These are phyloP conservation scores for Eumerus sabulonum DNA, from an alignment of 2,888 invertebrate genomes.

Conservation along the genomic window DNA sequence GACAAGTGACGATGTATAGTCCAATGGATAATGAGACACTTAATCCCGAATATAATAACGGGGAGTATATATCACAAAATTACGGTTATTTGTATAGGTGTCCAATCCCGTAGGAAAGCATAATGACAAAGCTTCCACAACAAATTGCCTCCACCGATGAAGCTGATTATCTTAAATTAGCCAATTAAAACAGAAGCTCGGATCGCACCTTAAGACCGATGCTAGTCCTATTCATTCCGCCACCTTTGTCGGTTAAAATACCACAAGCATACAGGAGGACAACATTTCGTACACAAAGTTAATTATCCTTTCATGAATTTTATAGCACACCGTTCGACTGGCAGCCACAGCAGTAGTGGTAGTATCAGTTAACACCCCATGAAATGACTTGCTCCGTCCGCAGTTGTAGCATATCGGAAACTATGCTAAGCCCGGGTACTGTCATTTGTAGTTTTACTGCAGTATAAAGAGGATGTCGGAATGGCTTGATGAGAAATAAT, in stretches of 20 bases:
- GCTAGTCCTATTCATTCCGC: neutral
- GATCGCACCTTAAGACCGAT: constrained; percentile 36
- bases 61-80: constrained; percentile 11
- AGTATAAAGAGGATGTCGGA: neutral
- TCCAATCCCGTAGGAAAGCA: neutral
- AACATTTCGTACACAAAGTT: constrained; percentile 39
- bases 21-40: constrained; percentile 39
- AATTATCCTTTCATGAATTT: constrained; percentile 59
- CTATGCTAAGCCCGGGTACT: neutral
- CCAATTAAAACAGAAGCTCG: constrained; percentile 43
- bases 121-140: constrained; percentile 34
- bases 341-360: neutral
- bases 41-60: constrained; percentile 18
- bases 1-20: no score
- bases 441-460: neutral
- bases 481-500: constrained; percentile 48
- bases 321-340: constrained; percentile 18
- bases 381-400: constrained; percentile 43
- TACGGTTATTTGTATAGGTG: constrained; percentile 33
- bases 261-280: neutral
- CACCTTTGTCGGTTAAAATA: neutral
- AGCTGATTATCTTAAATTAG: constrained; percentile 58
- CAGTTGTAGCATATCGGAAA: constrained; percentile 3
- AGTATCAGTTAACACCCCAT: constrained; percentile 61
- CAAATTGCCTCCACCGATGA: constrained; percentile 48